Evolutionary conservation across 2,797 vertebrate genomes (phyloP), one percentile per base, ranked within the genome.

Genomic region (Triplophysa yarkandensis): DNA sequence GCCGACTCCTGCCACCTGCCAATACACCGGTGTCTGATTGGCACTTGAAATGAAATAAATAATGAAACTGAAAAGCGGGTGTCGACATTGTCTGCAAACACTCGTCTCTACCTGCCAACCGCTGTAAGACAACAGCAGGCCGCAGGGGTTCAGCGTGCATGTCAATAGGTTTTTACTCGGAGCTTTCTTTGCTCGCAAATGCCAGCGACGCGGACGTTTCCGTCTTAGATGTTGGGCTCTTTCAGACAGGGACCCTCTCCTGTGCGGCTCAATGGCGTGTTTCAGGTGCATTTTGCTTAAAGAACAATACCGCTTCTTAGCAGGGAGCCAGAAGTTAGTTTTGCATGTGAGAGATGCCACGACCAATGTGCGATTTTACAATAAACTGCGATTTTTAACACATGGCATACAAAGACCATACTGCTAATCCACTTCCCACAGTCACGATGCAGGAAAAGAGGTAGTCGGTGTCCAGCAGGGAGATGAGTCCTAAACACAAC

Each of bases 41-140:
- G 86, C 89, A 88, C 85, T 86, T 83, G 81, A 86, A 87, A 87
- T 85, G 77, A 87, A 92, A 89, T 86, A 89, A 88, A 83, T 82
- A 80, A 83, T 61, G 54, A 70, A 79, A 82, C 71, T 27, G 69
- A 84, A 84, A 86, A 81, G 81, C 74, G 67, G 74, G 77, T 77
- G 77, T 66, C 8, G 23, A 55, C 77, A 88, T 86, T 86, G 83
- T 86, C 78, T 82, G 78, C 21, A 28, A 79, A 43, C 80, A 81
- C 79, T 77, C 76, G 81, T 87, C 83, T 87, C 83, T 80, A 84
- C 86, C 88, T 82, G 64, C 84, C 78, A 81, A 85, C 66, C 41
- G 52, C 83, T 86, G 87, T 87, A 81, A 81, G 88, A 88, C 88
- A 91, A 90, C 86, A 88, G 83, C 79, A 79, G 85, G 72, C 85